Conservation (phyloP, 2,888 invertebrate genomes). For the Tiliacea aurago region DNA sequence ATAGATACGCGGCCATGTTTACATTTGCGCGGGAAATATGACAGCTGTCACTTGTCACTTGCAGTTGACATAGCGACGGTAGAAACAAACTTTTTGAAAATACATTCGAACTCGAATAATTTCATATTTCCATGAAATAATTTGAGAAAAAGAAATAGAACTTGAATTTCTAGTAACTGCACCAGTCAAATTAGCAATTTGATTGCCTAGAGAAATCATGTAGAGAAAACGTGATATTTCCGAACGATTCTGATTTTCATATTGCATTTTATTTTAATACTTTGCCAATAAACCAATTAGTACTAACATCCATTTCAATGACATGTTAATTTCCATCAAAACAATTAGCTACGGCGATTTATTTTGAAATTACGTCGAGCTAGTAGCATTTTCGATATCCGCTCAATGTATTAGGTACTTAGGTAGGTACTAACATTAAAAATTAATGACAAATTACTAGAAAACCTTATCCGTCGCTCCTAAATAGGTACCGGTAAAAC, state of each 20-base stretch:
- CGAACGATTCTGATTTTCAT: neutral
- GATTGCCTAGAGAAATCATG: conserved; percentile 11
- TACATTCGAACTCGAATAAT: neutral
- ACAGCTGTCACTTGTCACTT: conserved; percentile 81
- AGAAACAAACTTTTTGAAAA: conserved; percentile 19
- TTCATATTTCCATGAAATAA: neutral
- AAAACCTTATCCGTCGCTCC: neutral
- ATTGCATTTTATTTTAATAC: conserved; percentile 22
- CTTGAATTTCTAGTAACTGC: conserved; percentile 2
- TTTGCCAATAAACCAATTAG: neutral
- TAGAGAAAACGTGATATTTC: conserved; percentile 17
- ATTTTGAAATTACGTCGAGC: neutral
- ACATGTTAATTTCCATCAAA: neutral
- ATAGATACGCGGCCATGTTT: conserved; percentile 67
- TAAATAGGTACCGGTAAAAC: conserved; percentile 12
- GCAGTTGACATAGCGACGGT: conserved; percentile 67
- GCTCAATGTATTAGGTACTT: neutral
- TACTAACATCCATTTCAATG: neutral
- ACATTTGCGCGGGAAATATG: conserved; percentile 77
- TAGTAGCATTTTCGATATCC: neutral
- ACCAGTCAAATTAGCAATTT: conserved; percentile 7
- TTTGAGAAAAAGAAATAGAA: neutral
- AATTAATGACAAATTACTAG: neutral
- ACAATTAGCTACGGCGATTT: neutral
- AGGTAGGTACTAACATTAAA: neutral